Percentiles rank a stretch among this genome's conserved stretches.
These are phyloP conservation scores for Sterrhoptilus dennistouni DNA, from an alignment of 2,113 vertebrate species.

Conservation along the genomic window DNA sequence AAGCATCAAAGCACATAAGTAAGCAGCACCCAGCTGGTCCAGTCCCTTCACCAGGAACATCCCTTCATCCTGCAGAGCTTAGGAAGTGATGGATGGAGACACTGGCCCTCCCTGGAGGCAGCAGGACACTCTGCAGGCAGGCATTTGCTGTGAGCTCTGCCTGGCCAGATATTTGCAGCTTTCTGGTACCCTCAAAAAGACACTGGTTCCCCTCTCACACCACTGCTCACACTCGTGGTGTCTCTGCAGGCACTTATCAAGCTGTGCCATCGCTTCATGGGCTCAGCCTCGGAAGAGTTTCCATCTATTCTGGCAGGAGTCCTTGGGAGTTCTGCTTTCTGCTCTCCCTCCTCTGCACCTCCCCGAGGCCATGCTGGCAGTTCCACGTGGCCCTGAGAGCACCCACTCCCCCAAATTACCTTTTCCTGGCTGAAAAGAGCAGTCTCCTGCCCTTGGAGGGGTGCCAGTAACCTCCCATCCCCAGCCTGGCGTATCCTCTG, in stretches of 20 bases:
- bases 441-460: background rate
- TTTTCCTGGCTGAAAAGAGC: background rate
- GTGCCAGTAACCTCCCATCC: background rate
- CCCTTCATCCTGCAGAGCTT: background rate
- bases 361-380: background rate
- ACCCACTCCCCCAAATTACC: rapidly evolving
- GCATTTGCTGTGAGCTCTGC: background rate
- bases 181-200: background rate
- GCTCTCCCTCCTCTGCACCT: background rate
- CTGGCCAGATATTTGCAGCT: background rate
- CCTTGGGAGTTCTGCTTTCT: background rate
- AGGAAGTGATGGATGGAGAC: background rate
- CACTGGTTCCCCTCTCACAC: background rate
- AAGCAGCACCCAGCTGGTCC: background rate
- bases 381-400: rapidly evolving
- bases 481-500: rapidly evolving
- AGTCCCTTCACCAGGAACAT: background rate
- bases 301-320: background rate
- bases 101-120: background rate
- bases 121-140: background rate
- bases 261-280: background rate
- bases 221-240: rapidly evolving
- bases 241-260: background rate
- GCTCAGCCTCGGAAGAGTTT: background rate
- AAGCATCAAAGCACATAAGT: background rate